phyloP scores from a whole-genome alignment of 2,113 vertebrate genomes.

The Dermatemys mawii region DNA sequence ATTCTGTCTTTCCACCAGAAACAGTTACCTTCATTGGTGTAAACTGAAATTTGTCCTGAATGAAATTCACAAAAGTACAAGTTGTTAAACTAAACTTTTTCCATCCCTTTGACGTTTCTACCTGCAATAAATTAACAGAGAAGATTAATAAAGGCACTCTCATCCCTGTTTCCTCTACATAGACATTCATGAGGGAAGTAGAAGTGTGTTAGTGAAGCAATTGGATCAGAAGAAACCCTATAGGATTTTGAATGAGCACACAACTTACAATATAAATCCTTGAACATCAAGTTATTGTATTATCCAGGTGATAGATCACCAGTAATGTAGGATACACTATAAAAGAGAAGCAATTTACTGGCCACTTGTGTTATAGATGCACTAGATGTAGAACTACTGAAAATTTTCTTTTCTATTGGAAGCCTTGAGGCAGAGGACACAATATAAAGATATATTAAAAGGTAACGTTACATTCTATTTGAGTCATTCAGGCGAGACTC shows the following conservation, averaged over 20 bases:
- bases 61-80: background rate
- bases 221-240: constrained; percentile 3
- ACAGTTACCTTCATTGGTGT: background rate
- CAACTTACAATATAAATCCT: background rate
- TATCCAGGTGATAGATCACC: constrained; percentile 4
- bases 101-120: background rate
- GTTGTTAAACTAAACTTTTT: background rate
- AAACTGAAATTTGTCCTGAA: background rate
- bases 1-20: background rate
- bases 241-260: background rate
- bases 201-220: background rate
- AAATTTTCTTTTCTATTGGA: constrained; percentile 17
- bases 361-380: background rate
- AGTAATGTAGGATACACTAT: background rate
- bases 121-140: background rate
- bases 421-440: background rate
- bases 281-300: background rate
- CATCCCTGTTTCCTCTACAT: background rate
- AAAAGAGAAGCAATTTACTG: constrained; percentile 7
- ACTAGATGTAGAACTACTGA: background rate
- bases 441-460: background rate
- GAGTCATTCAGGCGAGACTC: background rate
- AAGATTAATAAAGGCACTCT: background rate
- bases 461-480: background rate
- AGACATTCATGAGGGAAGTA: background rate